Evolutionary conservation across 2,888 invertebrate genomes (phyloP).

Genomic region (Rapana venosa): DNA sequence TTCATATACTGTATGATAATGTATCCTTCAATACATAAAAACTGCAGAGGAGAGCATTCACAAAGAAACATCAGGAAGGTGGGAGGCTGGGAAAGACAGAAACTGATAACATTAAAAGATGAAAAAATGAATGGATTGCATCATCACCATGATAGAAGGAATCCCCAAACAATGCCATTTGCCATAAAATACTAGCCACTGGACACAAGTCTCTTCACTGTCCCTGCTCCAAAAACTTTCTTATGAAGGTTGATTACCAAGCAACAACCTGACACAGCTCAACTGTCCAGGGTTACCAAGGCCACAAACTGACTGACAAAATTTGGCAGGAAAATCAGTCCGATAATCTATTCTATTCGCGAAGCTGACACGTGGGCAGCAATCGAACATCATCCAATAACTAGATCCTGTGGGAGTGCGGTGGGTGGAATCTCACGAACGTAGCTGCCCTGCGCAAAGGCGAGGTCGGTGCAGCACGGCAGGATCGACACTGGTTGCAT

Average conservation of each 20-base stretch:
- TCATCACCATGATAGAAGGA: slow-evolving; percentile 35
- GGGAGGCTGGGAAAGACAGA: neutral
- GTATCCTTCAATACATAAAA: no score
- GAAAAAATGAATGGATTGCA: slow-evolving; percentile 19
- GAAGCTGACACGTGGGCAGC: slow-evolving; percentile 45
- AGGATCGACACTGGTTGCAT: neutral
- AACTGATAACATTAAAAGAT: neutral
- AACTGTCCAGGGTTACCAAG: neutral
- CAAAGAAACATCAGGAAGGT: neutral
- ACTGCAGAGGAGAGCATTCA: neutral
- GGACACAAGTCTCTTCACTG: neutral
- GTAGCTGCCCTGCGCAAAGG: neutral
- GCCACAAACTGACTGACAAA: neutral
- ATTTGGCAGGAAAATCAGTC: neutral
- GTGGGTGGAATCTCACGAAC: slow-evolving; percentile 34
- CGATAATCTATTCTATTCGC: slow-evolving; percentile 22
- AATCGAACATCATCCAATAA: slow-evolving; percentile 40
- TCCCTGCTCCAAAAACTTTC: neutral
- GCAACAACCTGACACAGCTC: neutral
- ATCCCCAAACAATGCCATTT: slow-evolving; percentile 4
- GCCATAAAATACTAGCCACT: neutral
- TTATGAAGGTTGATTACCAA: neutral
- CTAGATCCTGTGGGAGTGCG: slow-evolving; percentile 25
- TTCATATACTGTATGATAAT: no score
- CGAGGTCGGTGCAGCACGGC: slow-evolving; percentile 19